phyloP scores from a whole-genome alignment of 2,888 invertebrate species.

The Idaea aversata region DNA sequence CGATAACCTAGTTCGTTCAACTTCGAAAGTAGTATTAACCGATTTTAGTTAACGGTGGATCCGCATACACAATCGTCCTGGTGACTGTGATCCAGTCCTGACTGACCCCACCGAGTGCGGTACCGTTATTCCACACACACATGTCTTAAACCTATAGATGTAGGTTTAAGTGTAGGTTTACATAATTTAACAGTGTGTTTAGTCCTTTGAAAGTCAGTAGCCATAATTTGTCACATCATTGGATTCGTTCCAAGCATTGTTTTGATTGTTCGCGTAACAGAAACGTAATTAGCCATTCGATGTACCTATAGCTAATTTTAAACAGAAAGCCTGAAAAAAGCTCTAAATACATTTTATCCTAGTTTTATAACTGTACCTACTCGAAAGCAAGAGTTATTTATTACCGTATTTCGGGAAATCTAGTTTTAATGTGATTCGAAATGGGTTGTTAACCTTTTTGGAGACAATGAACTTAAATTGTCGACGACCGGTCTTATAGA shows the following conservation, averaged over 20 bases:
- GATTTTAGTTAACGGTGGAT: conserved; percentile 33
- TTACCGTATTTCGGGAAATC: conserved; percentile 38
- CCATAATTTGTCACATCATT: conserved; percentile 29
- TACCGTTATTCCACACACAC: conserved; percentile 36
- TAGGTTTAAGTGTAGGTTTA: no score
- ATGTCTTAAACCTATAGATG: conserved; percentile 1
- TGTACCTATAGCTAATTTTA: background rate
- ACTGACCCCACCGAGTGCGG: conserved; percentile 15
- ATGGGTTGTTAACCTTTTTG: conserved; percentile 53
- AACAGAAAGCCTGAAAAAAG: no score
- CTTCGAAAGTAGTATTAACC: conserved; percentile 39
- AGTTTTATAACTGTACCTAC: background rate
- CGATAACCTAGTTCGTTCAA: conserved; percentile 38
- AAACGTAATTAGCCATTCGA: background rate
- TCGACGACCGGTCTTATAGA: conserved; percentile 50
- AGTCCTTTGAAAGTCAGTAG: conserved; percentile 32
- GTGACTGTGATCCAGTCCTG: conserved; percentile 29
- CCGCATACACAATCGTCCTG: conserved; percentile 36
- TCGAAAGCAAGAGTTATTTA: conserved; percentile 43
- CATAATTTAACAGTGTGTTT: conserved; percentile 30
- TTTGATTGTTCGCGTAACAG: conserved; percentile 1
- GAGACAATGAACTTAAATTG: conserved; percentile 59
- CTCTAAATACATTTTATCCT: no score
- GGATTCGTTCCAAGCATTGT: conserved; percentile 42
- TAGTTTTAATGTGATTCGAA: conserved; percentile 35